Evolutionary conservation across 2,113 vertebrate genomes (phyloP).

Genomic region (Nothocercus julius): DNA sequence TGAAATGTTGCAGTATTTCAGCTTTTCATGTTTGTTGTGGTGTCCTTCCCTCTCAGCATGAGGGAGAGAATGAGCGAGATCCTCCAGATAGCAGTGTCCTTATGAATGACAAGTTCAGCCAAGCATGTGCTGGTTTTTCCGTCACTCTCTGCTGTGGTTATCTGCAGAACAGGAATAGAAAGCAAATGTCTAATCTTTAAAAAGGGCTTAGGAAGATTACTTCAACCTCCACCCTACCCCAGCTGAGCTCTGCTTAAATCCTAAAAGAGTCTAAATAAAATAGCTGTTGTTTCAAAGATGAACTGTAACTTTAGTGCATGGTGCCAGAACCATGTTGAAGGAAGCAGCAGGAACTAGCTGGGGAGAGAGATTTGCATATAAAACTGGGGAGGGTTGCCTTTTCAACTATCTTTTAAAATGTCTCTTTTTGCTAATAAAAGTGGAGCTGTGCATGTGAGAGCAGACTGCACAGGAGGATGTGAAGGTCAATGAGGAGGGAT

Average conservation of each 20-base stretch:
- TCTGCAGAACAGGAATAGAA: constrained; percentile 31
- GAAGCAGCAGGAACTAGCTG: neutral
- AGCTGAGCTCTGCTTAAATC: constrained; percentile 7
- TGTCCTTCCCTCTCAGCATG: constrained; percentile 37
- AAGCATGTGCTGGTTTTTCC: neutral
- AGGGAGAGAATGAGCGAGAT: neutral
- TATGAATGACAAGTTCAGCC: constrained; percentile 24
- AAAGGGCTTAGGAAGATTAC: constrained; percentile 42
- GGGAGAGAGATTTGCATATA: neutral
- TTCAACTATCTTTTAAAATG: neutral
- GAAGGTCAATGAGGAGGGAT: neutral
- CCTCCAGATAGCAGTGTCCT: neutral
- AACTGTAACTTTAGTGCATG: neutral
- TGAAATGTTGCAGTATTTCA: neutral
- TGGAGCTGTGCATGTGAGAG: neutral
- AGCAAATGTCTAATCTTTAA: neutral
- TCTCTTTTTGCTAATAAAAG: neutral
- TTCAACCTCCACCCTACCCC: constrained; percentile 10
- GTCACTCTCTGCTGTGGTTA: neutral
- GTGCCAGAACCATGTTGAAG: neutral
- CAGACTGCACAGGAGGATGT: neutral
- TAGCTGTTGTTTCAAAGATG: neutral
- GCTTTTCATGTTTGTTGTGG: neutral
- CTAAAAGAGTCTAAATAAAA: constrained; percentile 22
- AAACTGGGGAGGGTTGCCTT: neutral